Conservation (phyloP, 2,113 vertebrate species). For the Kobus ellipsiprymnus region DNA sequence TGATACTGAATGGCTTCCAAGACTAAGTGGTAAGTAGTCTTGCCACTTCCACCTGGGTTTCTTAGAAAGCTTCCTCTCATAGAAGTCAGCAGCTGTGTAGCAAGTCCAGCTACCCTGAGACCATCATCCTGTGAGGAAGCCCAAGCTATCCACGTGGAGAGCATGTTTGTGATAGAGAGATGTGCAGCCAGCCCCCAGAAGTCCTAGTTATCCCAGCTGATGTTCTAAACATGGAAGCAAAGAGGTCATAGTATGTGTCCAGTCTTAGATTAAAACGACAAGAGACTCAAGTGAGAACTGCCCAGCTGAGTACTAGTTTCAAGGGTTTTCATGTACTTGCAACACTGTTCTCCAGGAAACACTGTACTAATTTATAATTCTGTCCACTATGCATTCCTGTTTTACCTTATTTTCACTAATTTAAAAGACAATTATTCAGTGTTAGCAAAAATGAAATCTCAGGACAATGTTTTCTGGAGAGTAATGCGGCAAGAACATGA, state of each 20-base stretch:
- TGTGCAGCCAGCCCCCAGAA: not conserved
- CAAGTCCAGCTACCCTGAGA: not conserved
- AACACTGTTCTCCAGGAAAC: not conserved
- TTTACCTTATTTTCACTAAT: not conserved
- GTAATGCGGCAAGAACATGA: not conserved
- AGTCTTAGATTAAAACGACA: not conserved
- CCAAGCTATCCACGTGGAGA: not conserved
- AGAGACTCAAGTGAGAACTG: not conserved
- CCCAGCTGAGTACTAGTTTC: not conserved
- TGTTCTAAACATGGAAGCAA: not conserved
- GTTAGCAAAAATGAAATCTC: not conserved
- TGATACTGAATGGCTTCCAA: not conserved
- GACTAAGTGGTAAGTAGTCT: not conserved
- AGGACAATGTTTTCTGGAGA: not conserved
- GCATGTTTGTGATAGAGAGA: not conserved
- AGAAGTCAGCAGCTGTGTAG: not conserved
- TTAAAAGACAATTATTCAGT: not conserved
- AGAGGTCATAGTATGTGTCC: not conserved
- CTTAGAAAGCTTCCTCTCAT: not conserved
- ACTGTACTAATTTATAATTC: not conserved
- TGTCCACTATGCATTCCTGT: not conserved
- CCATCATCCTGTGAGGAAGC: not conserved
- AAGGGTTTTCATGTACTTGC: not conserved
- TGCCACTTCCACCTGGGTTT: not conserved
- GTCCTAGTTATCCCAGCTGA: not conserved